These are phyloP conservation scores for Turnix velox DNA, from an alignment of 2,113 vertebrate genomes.

Conservation along the genomic window DNA sequence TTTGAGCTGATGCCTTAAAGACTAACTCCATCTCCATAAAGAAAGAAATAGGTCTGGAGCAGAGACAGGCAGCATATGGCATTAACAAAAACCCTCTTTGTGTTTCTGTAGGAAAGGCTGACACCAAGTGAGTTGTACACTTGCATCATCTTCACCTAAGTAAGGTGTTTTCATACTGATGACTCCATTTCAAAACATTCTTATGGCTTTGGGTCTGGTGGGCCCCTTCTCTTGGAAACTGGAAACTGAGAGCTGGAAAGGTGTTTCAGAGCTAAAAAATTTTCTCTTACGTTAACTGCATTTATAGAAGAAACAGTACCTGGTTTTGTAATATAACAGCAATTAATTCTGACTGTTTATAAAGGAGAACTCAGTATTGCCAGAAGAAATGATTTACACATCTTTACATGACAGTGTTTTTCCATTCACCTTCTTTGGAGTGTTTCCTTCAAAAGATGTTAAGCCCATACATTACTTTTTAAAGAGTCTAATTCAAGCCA, in stretches of 20 bases:
- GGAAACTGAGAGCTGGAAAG: neutral
- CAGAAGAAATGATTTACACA: conserved; percentile 50
- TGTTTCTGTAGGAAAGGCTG: conserved; percentile 36
- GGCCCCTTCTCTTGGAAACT: neutral
- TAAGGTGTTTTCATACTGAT: neutral
- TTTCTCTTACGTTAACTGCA: neutral
- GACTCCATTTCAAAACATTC: neutral
- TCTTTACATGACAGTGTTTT: conserved; percentile 55
- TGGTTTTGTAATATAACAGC: conserved; percentile 56
- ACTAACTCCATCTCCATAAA: conserved; percentile 48
- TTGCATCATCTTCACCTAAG: neutral
- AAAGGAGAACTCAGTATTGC: conserved; percentile 27
- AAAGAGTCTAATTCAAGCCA: conserved; percentile 69
- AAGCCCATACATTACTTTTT: conserved; percentile 64
- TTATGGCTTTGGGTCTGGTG: neutral
- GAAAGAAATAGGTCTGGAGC: conserved; percentile 13
- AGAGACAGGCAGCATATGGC: neutral
- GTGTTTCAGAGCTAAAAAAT: conserved; percentile 32
- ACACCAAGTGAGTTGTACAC: neutral
- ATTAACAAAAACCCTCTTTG: conserved; percentile 10
- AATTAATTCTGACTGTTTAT: conserved; percentile 42
- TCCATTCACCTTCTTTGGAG: conserved; percentile 64
- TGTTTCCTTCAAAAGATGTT: conserved; percentile 57
- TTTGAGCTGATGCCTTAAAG: conserved; percentile 41
- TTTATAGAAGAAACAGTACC: neutral